phyloP scores from a whole-genome alignment of 1,140 invertebrate species.

The Pseudomyrmex pallidus region DNA sequence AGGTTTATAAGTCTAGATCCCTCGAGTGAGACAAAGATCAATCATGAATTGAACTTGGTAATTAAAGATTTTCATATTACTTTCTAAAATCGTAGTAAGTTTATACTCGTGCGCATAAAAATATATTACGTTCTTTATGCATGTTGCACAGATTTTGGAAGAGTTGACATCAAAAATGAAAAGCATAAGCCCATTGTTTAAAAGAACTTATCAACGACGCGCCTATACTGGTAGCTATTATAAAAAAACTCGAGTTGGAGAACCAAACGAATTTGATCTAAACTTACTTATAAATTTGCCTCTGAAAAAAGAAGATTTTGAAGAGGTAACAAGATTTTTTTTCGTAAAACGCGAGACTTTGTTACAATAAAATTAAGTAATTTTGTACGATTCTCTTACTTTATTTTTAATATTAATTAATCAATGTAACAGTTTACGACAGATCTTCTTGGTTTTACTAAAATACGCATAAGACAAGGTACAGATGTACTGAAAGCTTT shows the following conservation, averaged over 20 bases:
- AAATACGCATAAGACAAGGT: neutral
- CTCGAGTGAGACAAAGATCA: neutral
- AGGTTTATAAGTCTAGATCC: constrained; percentile 60
- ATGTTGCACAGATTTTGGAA: constrained; percentile 53
- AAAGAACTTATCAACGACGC: constrained; percentile 74
- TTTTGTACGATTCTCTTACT: neutral
- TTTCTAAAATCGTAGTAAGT: neutral
- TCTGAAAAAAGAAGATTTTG: constrained; percentile 77
- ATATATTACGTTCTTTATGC: neutral
- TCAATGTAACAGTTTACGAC: constrained; percentile 40
- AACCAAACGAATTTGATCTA: constrained; percentile 86
- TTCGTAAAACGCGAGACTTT: no score
- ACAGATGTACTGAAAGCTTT: no score
- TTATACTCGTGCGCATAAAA: neutral
- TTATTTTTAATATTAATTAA: neutral
- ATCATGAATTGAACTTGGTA: neutral
- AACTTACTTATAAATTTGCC: constrained; percentile 85
- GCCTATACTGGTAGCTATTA: constrained; percentile 86
- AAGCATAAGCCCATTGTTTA: constrained; percentile 74
- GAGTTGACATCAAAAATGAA: constrained; percentile 70
- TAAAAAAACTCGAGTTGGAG: constrained; percentile 85
- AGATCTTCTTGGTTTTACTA: neutral
- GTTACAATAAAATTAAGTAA: neutral
- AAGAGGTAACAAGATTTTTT: neutral
- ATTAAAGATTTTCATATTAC: neutral